Base-by-base conservation (phyloP, 2,113 vertebrate genomes). In the Oncorhynchus kisutch region DNA sequence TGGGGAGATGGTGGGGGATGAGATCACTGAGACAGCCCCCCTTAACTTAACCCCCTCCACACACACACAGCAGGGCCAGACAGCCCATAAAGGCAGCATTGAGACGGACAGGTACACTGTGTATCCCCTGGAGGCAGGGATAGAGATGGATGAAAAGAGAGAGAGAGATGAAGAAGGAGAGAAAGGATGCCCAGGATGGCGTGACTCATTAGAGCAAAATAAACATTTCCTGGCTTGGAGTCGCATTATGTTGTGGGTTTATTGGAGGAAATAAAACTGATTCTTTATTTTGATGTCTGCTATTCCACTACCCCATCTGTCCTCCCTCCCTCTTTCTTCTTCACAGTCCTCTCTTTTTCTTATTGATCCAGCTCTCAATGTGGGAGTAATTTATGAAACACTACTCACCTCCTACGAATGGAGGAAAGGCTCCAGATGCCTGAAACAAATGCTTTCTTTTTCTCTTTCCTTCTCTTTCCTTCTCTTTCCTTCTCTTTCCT, bases 21-120 rank as follows among this genome's bases (percentile, higher is more conserved):
- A 80, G 78, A 75, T 80, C 78, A 80, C 62, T 72, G 60, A 18
- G 18, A 49, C 39, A 39, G 25, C 27, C 18, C 45, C 11, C 34
- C 11, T 13, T n/a, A 9, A 18, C 59, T 6, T 59, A 14, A 69
- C 71, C 65, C n/a, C 18, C 2, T 49, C 16, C 8, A 39, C 34
- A 39, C 34, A 39, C 34, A 39, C 8, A 51, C 45, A 83, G 78
- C 78, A 81, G 81, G 66, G 87, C 75, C 80, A 78, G 85, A 83
- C 87, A 85, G 90, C 89, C 89, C 87, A 92, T 92, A 91, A 94
- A 92, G 89, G 83, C 86, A 82, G 86, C 90, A 89, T 90, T 93
- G 87, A 91, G 75, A 84, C 82, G 89, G 90, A 92, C 91, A 92
- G 90, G 85, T 7, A 81, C 57, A 79, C 89, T 88, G 91, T 90